Conservation (phyloP, 1,140 invertebrate genomes). For the Trichomalopsis sarcophagae region DNA sequence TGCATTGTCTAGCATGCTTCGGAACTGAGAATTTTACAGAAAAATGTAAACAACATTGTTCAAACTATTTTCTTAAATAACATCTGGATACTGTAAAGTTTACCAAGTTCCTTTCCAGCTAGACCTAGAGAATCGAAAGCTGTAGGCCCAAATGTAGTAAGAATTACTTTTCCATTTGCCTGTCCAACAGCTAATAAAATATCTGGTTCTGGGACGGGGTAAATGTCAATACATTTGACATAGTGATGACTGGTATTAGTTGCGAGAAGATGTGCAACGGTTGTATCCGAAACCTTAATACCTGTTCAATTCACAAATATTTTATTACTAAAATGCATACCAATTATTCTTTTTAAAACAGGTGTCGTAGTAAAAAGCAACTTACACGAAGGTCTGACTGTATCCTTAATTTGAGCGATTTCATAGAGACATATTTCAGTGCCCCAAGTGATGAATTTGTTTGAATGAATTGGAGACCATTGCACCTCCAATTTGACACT, state of each 20-base stretch:
- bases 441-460: conserved; percentile 91
- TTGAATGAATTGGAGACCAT: conserved; percentile 85
- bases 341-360: neutral
- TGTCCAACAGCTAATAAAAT: conserved; percentile 89
- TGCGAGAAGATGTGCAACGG: conserved; percentile 81
- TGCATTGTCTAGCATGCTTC: conserved; percentile 88
- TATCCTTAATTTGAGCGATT: conserved; percentile 79
- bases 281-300: conserved; percentile 80
- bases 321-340: neutral
- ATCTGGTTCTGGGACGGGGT: conserved; percentile 82
- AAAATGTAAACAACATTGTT: neutral
- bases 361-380: neutral
- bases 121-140: conserved; percentile 81
- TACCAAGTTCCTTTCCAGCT: conserved; percentile 87
- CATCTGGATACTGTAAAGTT: conserved; percentile 59
- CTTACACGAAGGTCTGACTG: conserved; percentile 77
- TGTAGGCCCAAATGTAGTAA: conserved; percentile 86
- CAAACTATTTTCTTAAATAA: neutral
- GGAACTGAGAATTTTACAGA: conserved; percentile 77
- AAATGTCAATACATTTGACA: conserved; percentile 87
- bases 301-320: conserved; percentile 69
- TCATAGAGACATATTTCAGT: conserved; percentile 90
- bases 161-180: conserved; percentile 88
- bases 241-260: conserved; percentile 81
- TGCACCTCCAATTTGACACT: conserved; percentile 82